A percentile compares a stretch with the other conserved stretches of the same genome.
These are phyloP conservation scores for Carassius carassius DNA, from an alignment of 2,113 vertebrate genomes.

Conservation along the genomic window DNA sequence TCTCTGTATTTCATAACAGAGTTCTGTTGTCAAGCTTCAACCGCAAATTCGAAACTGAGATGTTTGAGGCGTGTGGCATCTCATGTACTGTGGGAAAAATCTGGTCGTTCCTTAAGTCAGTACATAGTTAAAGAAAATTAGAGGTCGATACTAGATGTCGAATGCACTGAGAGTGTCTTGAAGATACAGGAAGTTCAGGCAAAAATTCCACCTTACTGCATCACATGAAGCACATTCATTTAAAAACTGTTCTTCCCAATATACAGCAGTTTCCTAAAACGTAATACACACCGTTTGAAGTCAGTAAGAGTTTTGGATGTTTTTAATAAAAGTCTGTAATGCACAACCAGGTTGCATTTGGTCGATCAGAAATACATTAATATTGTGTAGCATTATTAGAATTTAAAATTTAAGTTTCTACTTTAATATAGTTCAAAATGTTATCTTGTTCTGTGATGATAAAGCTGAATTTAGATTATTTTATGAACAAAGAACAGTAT, in stretches of 20 bases:
- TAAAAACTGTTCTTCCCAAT: not conserved
- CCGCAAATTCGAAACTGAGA: not conserved
- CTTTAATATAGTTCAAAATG: not conserved
- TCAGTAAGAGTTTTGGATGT: not conserved
- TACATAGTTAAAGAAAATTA: not conserved
- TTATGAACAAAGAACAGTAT: too few relatives aligned
- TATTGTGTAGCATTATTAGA: not conserved
- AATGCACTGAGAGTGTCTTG: not conserved
- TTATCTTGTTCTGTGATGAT: not conserved
- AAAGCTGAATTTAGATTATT: not conserved
- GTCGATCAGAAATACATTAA: not conserved
- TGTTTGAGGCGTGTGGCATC: not conserved
- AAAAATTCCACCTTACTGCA: not conserved
- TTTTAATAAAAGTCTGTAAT: not conserved
- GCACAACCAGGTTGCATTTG: not conserved
- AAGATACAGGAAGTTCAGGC: not conserved
- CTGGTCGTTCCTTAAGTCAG: not conserved
- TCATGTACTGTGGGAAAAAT: constrained; percentile 5
- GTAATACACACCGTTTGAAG: not conserved
- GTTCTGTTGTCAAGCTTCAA: not conserved
- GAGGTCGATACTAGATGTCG: not conserved
- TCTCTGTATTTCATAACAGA: constrained; percentile 14
- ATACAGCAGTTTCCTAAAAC: not conserved
- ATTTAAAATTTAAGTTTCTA: not conserved
- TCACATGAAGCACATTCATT: not conserved